These are phyloP conservation scores for Gastrophysa polygoni DNA, from an alignment of 2,888 invertebrate species.

Conservation along the genomic window DNA sequence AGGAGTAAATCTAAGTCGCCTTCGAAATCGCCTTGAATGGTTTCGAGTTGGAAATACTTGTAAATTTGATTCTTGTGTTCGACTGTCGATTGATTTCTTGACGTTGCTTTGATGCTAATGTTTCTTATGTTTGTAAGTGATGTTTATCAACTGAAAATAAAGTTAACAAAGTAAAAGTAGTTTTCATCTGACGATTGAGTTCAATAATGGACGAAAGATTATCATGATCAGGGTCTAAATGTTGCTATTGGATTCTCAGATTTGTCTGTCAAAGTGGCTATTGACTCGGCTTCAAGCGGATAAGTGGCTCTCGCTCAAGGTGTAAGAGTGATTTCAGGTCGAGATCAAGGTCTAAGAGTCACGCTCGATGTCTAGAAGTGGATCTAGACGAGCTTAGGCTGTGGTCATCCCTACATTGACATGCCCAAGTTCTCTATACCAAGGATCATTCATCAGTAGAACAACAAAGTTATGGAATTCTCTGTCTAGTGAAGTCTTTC, in stretches of 20 bases:
- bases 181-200: too few species aligned
- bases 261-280: background rate
- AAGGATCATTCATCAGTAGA: too few species aligned
- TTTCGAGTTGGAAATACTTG: constrained; percentile 50
- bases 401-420: too few species aligned
- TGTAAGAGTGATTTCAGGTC: constrained; percentile 52
- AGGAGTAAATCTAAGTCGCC: constrained; percentile 51
- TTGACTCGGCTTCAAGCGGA: constrained; percentile 27
- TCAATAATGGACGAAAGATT: too few species aligned
- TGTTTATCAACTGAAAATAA: too few species aligned
- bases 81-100: constrained; percentile 18
- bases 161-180: too few species aligned
- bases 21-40: constrained; percentile 48
- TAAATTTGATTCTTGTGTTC: constrained; percentile 34
- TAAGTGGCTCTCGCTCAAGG: constrained; percentile 27
- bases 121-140: too few species aligned
- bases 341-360: constrained; percentile 44
- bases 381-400: constrained; percentile 20
- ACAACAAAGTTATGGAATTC: too few species aligned
- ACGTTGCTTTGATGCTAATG: background rate
- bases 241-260: too few species aligned
- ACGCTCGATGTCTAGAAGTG: constrained; percentile 49
- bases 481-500: too few species aligned
- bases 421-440: too few species aligned
- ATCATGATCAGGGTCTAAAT: too few species aligned